Percentiles rank a stretch among this genome's conserved stretches.
phyloP scores from a whole-genome alignment of 2,113 vertebrate species.

The Ophthalmolycus amberensis region DNA sequence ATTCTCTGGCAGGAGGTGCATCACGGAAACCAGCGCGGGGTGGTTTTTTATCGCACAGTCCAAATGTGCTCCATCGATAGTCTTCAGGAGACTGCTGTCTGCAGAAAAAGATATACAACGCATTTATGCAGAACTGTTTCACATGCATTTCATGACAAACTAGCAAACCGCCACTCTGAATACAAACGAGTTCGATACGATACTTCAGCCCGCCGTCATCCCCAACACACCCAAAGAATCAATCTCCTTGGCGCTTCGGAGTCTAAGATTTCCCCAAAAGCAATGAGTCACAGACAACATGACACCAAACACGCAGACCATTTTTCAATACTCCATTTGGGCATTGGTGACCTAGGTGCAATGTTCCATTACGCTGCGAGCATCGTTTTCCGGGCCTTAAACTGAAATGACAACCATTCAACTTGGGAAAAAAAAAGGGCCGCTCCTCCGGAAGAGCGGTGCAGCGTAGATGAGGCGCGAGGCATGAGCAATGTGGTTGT shows the following conservation, averaged over 20 bases:
- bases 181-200: conserved; percentile 22
- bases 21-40: conserved; percentile 73
- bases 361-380: conserved; percentile 62
- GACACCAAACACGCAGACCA: conserved; percentile 49
- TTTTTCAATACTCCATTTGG: conserved; percentile 77
- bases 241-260: conserved; percentile 27
- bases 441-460: conserved; percentile 16
- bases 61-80: conserved; percentile 85
- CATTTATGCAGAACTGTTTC: conserved; percentile 7
- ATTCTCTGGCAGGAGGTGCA: conserved; percentile 91
- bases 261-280: conserved; percentile 54
- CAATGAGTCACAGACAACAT: conserved; percentile 47
- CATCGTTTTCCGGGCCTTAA: conserved; percentile 54
- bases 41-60: conserved; percentile 85
- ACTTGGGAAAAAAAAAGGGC: conserved; percentile 42
- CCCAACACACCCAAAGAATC: conserved; percentile 27
- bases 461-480: conserved; percentile 27
- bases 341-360: conserved; percentile 55
- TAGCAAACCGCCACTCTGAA: conserved; percentile 24
- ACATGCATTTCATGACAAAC: conserved; percentile 31
- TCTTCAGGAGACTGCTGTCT: conserved; percentile 85
- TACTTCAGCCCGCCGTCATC: conserved; percentile 17
- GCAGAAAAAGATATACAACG: conserved; percentile 57
- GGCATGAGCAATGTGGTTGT: conserved; percentile 59
- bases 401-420: conserved; percentile 65